Evolutionary conservation across 2,797 vertebrate genomes (phyloP).

Genomic region (Phaenicophaeus curvirostris): DNA sequence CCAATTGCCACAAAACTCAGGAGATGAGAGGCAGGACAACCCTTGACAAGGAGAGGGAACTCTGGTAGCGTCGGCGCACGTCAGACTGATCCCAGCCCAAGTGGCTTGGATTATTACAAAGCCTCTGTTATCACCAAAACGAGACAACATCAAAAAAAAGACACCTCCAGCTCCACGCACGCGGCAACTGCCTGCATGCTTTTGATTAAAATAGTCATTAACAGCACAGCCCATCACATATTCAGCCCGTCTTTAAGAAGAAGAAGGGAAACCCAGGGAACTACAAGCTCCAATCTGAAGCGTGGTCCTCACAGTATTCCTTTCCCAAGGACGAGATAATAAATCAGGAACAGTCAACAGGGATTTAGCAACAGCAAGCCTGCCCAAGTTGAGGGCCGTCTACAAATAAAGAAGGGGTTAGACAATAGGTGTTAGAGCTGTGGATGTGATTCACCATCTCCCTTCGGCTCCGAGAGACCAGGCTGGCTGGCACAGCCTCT

Average conservation of each 20-base stretch:
- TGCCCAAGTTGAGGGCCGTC: neutral
- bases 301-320: neutral
- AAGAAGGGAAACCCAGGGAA: neutral
- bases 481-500: neutral
- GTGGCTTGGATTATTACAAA: neutral
- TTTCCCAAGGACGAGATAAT: neutral
- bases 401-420: neutral
- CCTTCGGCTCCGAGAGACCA: fast-evolving
- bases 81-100: neutral
- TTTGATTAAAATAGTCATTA: neutral
- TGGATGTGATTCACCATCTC: neutral
- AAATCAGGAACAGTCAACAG: neutral
- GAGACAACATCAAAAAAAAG: neutral
- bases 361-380: neutral
- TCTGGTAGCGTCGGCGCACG: neutral
- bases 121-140: neutral
- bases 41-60: neutral
- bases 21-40: neutral
- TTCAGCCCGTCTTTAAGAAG: neutral
- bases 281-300: neutral
- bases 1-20: fast-evolving
- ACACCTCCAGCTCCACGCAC: neutral
- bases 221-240: neutral
- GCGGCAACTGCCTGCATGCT: neutral
- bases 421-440: neutral